Evolutionary conservation across 1,140 invertebrate genomes (phyloP).

Genomic region (Steinernema khuongi): DNA sequence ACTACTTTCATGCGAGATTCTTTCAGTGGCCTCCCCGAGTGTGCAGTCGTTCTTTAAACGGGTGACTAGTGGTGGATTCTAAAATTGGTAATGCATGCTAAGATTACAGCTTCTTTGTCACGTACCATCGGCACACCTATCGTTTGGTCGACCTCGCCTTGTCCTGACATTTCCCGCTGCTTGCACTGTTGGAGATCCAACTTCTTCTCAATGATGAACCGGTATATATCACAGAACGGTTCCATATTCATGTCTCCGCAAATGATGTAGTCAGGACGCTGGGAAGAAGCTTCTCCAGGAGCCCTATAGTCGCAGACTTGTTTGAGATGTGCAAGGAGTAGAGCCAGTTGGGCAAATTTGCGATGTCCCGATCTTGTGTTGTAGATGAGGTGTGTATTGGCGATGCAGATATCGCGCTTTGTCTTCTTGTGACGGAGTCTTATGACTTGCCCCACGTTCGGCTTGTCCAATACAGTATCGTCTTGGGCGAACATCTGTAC

Average conservation of each 20-base stretch:
- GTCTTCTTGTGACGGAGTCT: constrained; percentile 63
- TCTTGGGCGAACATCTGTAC: constrained; percentile 66
- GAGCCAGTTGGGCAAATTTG: constrained; percentile 71
- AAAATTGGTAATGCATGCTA: too few species aligned
- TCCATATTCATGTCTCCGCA: constrained; percentile 83
- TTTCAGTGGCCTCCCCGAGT: not conserved
- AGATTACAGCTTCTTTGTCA: not conserved
- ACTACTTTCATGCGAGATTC: not conserved
- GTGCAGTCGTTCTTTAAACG: not conserved
- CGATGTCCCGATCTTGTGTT: constrained; percentile 82
- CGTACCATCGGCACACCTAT: not conserved
- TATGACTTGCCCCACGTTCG: constrained; percentile 78
- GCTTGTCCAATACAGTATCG: constrained; percentile 69
- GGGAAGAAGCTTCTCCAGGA: constrained; percentile 23
- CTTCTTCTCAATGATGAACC: constrained; percentile 28
- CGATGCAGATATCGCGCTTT: constrained; percentile 67
- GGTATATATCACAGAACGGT: constrained; percentile 69
- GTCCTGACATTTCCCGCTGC: not conserved
- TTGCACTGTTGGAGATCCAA: not conserved
- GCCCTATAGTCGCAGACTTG: constrained; percentile 10
- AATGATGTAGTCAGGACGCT: constrained; percentile 73
- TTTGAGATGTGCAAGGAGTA: constrained; percentile 26
- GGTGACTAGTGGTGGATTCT: too few species aligned
- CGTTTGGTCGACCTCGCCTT: not conserved
- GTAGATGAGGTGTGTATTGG: constrained; percentile 87